Conservation (phyloP, 2,113 vertebrate species). For the Sinocyclocheilus anophthalmus region DNA sequence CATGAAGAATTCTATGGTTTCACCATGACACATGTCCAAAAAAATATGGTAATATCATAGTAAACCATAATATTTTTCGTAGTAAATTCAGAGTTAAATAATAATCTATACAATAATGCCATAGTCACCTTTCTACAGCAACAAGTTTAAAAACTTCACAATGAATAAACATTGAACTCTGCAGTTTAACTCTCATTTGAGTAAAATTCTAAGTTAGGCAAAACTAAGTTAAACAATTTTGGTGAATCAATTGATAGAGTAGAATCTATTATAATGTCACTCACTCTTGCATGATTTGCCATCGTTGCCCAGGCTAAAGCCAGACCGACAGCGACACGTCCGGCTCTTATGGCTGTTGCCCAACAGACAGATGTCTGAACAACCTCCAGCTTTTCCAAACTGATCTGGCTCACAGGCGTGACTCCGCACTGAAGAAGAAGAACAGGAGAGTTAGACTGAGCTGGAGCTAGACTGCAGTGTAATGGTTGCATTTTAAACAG, state of each 20-base stretch:
- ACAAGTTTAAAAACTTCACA: no score
- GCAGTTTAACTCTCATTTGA: no score
- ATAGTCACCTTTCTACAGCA: no score
- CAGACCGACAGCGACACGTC: conserved; percentile 93
- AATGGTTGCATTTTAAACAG: not conserved
- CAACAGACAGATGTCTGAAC: conserved; percentile 94
- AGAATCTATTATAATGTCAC: conserved; percentile 26
- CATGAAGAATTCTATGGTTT: no score
- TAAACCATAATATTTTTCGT: no score
- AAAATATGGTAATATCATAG: no score
- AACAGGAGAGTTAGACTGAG: not conserved
- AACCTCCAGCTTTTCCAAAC: conserved; percentile 89
- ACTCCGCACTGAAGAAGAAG: conserved; percentile 82
- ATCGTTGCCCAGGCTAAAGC: conserved; percentile 94
- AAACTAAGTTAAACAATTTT: not conserved
- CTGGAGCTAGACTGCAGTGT: not conserved
- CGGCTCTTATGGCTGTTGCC: conserved; percentile 94
- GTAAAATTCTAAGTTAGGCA: not conserved
- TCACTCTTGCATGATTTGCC: conserved; percentile 98
- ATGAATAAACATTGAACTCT: no score
- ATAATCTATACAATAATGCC: no score
- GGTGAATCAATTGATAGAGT: not conserved
- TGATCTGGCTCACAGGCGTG: conserved; percentile 92
- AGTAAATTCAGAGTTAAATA: no score
- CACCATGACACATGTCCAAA: no score